Base-by-base conservation (phyloP, 1,140 invertebrate species). In the Leptinotarsa defecta region DNA sequence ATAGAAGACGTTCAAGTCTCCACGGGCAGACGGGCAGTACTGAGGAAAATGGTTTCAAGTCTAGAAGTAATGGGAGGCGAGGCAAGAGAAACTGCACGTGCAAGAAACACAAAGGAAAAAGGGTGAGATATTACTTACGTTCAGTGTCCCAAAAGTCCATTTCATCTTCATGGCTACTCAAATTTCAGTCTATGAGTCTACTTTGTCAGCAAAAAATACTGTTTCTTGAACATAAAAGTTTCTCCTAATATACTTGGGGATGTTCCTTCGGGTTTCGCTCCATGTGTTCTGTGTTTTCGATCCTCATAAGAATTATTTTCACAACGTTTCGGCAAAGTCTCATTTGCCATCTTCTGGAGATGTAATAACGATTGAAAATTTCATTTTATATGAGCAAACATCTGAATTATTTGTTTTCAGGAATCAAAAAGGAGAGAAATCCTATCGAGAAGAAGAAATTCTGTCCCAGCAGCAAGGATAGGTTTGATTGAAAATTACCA, bases 1-100 rank as follows among this genome's bases (percentile, higher is more conserved):
- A 20, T 27, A 17, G 64, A 4, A 43, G n/a, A 57, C 64, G 64
- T 20, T 34, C 27, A n/a, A 17, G 11, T 13, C 27, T n/a, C 20
- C 17, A 65, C 20, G 13, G 20, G 20, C 20, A 20, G 4, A 65
- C 17, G 20, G 20, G 2, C 27, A 65, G 11, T 15, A 20, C 64
- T 27, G 27, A 15, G 4, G 64, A 65, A 65, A 24, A 65, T 5
- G 22, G 64, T 20, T 34, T 3, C 4, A 65, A 20, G 1, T 20
- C 20, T 13, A 24, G 27, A 65, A 65, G n/a, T 69, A 22, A 48
- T 17, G 13, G 43, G 34, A 22, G 27, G 13, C 13, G 68, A 69
- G 43, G 68, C 13, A 69, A 69, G 13, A 69, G 68, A 48, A 69
- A 69, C 43, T 69, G 68, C 43, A 69, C n/a, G n/a, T 69, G 68